Percentiles rank a stretch among this genome's conserved stretches.
These are phyloP conservation scores for Kryptolebias marmoratus DNA, from an alignment of 2,113 vertebrate genomes.

Conservation along the genomic window DNA sequence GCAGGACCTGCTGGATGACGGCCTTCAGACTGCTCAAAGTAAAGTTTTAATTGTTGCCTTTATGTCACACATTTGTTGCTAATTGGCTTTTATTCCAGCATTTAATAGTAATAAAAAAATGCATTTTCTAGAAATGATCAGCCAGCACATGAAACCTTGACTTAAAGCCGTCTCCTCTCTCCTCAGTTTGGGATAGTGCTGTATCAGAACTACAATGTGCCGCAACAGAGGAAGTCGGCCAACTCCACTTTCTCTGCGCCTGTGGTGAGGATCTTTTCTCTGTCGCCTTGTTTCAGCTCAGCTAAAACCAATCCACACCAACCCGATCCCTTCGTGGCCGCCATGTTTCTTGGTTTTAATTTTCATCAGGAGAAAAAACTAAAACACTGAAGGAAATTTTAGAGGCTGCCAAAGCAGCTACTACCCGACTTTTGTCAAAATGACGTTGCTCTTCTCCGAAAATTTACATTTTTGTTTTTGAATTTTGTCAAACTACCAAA, in stretches of 20 bases:
- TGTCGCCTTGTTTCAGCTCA: constrained; percentile 15
- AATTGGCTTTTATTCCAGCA: neutral
- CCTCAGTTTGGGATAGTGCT: constrained; percentile 89
- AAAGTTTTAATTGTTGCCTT: constrained; percentile 18
- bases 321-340: too few relatives aligned
- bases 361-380: too few relatives aligned
- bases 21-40: constrained; percentile 97
- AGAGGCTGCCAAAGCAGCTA: too few relatives aligned
- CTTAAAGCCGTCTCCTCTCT: constrained; percentile 12
- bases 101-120: neutral
- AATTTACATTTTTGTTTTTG: too few relatives aligned
- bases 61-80: neutral
- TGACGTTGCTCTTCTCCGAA: too few relatives aligned
- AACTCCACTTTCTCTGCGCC: constrained; percentile 86
- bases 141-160: neutral
- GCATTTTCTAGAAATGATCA: too few relatives aligned
- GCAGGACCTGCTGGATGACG: constrained; percentile 93
- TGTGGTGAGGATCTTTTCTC: constrained; percentile 82
- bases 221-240: constrained; percentile 86
- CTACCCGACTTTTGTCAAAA: too few relatives aligned
- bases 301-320: neutral
- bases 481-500: too few relatives aligned
- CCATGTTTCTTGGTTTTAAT: too few relatives aligned
- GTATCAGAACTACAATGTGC: constrained; percentile 92
- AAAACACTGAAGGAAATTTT: too few relatives aligned